phyloP scores from a whole-genome alignment of 2,113 vertebrate genomes.

The Coreoperca whiteheadi region DNA sequence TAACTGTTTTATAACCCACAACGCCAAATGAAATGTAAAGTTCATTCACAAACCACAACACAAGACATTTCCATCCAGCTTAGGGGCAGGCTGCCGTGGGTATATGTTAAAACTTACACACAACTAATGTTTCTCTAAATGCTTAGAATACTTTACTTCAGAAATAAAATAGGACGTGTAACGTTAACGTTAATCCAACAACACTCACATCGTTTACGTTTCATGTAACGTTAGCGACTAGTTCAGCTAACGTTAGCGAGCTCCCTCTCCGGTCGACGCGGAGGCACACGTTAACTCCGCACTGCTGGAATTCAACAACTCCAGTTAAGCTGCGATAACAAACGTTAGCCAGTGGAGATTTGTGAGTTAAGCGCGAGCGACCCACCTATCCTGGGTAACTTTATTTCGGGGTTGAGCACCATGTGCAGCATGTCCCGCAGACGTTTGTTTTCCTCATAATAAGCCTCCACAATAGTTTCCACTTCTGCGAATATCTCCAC shows the following conservation, averaged over 20 bases:
- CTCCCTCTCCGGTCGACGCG: too few relatives aligned
- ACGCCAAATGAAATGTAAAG: too few relatives aligned
- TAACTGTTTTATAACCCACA: too few relatives aligned
- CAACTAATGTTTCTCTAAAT: not conserved
- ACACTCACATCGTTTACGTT: too few relatives aligned
- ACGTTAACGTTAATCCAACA: too few relatives aligned
- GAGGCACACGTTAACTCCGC: not conserved
- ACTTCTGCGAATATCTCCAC: constrained; percentile 59
- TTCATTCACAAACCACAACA: too few relatives aligned
- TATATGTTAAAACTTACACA: not conserved
- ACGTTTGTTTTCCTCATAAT: constrained; percentile 61
- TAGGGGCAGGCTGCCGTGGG: not conserved
- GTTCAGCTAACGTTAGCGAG: not conserved
- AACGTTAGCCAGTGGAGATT: not conserved
- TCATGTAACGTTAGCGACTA: too few relatives aligned
- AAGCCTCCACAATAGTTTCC: constrained; percentile 44
- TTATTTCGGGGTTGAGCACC: constrained; percentile 52
- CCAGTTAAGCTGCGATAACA: too few relatives aligned
- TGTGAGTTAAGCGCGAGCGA: not conserved
- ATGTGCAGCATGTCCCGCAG: constrained; percentile 45
- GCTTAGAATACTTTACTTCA: not conserved
- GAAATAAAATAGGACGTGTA: not conserved
- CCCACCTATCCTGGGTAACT: constrained; percentile 57
- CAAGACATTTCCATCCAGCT: too few relatives aligned
- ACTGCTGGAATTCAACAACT: not conserved